These are phyloP conservation scores for Eudyptes chrysolophus DNA, from an alignment of 2,113 vertebrate species.

Conservation along the genomic window DNA sequence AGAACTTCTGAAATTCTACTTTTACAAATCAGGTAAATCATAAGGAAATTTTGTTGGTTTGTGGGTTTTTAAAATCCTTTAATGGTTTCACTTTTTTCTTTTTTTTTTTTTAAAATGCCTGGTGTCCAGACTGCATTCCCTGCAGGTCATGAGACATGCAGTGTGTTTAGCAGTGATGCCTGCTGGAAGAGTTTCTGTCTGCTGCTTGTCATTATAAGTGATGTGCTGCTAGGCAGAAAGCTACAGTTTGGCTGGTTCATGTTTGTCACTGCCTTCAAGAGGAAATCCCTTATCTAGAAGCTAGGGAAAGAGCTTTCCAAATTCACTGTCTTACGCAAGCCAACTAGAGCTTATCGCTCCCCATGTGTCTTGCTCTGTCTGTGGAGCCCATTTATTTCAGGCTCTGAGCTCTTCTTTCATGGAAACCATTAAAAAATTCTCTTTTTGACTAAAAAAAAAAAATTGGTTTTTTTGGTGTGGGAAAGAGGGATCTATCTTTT, in stretches of 20 bases:
- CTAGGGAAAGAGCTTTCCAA: conserved; percentile 35
- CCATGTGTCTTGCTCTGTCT: background rate
- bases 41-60: background rate
- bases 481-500: background rate
- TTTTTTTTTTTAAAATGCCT: background rate
- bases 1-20: background rate
- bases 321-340: background rate
- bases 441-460: background rate
- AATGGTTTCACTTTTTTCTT: background rate
- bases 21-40: background rate
- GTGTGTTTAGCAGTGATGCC: background rate
- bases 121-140: background rate
- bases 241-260: background rate
- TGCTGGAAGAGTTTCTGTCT: conserved; percentile 6
- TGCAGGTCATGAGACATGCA: background rate
- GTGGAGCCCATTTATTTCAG: background rate
- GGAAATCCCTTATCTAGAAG: conserved; percentile 40
- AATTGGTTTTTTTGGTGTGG: background rate
- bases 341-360: background rate
- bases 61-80: background rate
- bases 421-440: background rate
- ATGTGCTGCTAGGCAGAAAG: conserved; percentile 24
- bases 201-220: conserved; percentile 13
- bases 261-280: background rate
- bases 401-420: background rate